Evolutionary conservation across 2,113 vertebrate species (phyloP).

Genomic region (Muscicapa adusta): DNA sequence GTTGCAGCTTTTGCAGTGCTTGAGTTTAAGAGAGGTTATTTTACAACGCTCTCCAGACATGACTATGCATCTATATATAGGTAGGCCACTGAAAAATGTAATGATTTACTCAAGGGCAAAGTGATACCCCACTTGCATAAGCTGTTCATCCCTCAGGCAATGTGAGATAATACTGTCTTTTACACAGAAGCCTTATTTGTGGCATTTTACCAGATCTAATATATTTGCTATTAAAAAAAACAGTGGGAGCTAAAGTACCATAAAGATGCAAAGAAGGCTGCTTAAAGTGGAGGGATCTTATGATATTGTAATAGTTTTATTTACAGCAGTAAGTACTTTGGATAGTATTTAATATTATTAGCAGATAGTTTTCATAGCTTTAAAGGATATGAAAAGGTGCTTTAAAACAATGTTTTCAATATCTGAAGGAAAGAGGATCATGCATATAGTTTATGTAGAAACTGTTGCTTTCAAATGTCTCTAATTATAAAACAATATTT

Average conservation of each 20-base stretch:
- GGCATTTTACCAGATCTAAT: slow-evolving; percentile 8
- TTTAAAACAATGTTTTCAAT: background rate
- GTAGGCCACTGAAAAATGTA: slow-evolving; percentile 14
- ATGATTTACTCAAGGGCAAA: slow-evolving; percentile 46
- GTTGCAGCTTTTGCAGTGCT: background rate
- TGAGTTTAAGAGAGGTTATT: background rate
- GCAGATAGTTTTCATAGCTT: background rate
- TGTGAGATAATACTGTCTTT: slow-evolving; percentile 25
- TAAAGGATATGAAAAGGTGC: background rate
- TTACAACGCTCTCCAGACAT: background rate
- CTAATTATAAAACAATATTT: background rate
- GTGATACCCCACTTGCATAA: slow-evolving; percentile 21
- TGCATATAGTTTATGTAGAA: background rate
- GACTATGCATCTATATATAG: background rate
- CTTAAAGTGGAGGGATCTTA: background rate
- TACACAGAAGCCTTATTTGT: background rate
- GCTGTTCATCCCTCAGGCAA: slow-evolving; percentile 12
- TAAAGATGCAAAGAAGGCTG: background rate
- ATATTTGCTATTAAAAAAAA: background rate
- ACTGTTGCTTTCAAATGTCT: background rate
- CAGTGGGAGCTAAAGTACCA: background rate
- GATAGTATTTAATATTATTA: background rate
- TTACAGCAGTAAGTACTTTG: background rate
- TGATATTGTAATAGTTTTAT: background rate
- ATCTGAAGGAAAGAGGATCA: background rate